Evolutionary conservation across 2,113 vertebrate genomes (phyloP), one percentile per base, ranked within the genome.

Genomic region (Gambusia affinis): DNA sequence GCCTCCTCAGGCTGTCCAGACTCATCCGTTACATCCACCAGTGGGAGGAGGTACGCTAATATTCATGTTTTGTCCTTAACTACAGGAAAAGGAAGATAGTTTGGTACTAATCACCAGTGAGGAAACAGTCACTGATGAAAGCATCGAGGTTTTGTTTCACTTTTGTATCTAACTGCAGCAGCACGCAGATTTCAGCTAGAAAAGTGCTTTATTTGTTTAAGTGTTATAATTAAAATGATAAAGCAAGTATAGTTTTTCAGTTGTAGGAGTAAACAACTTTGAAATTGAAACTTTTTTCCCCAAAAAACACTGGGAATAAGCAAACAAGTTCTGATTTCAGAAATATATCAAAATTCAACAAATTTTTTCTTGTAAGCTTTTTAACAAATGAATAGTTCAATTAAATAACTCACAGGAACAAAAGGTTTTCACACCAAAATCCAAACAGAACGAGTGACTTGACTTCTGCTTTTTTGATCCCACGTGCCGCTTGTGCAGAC

Each of bases 11-110:
- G 22, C 95, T 99, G 37, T 99, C 97, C 3, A 93, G 97, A 4
- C 96, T 99, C 76, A 98, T 99, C 84, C 96, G 97, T 4, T 98
- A 98, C 91, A 98, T 98, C 91, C 97, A 98, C 90, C 97, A 98
- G 70, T 98, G 97, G 97, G 97, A 98, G 79, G 97, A 98, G 92
- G 96, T 96, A 78, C 73, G 92, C 27, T n/a, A 72, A 47, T 51
- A n/a, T 67, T 60, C 44, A 71, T 42, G 28, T 6, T 37, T 63
- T 54, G 24, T 60, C 15, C 42, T 4, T 51, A 69, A 17, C 15
- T 28, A 39, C 37, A 4, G 29, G 29, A 12, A 15, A 31, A 27
- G 33, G 22, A 44, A 1, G 33, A 28, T 64, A 28, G 28, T 39
- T 29, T 66, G 63, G 11, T 22, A 27, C 0, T 64, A 30, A 73